Evolutionary conservation across 1,140 invertebrate species (phyloP), one percentile per base, ranked within the genome.

Genomic region (Nasonia longicornis): DNA sequence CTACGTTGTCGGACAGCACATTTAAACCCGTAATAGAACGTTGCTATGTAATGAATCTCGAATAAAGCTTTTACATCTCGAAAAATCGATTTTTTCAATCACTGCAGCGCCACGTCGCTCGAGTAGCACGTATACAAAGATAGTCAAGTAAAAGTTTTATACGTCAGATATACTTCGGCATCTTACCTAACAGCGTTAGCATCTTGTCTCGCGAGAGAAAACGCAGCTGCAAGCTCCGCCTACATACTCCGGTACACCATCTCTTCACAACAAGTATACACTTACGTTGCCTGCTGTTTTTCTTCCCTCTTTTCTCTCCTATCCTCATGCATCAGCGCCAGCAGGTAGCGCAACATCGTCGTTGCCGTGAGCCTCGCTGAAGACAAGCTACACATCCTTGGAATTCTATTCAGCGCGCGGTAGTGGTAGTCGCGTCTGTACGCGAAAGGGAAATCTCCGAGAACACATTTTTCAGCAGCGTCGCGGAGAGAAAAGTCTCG

Each of bases 391-490:
- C 26, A 31, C 29, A 31, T 35, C 20, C 10, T 69, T 35, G 66
- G 66, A 69, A 69, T 29, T 69, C 26, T 67, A 67, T 29, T 67
- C 64, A 29, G 26, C n/a, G n/a, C 64, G n/a, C 64, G 64, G 26
- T 6, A 67, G 64, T 67, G n/a, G 26, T 20, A 67, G 64, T 67
- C 22, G 20, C 64, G n/a, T 67, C n/a, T 42, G 10, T 29, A 67
- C 64, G 10, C n/a, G 64, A 29, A 6, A 48, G 45, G 12, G 14
- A 48, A 48, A 48, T 48, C 52, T 58, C 52, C 20, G 52, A 7
- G 52, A 58, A n/a, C 7, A 58, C 16, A 6, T n/a, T 58, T 58
- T 58, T 20, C 38, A n/a, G 20, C 6, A 20, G 52, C 3, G n/a
- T 20, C 6, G 16, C 52, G 6, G 31, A 35, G 16, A 52, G 16